Evolutionary conservation across 2,888 invertebrate genomes (phyloP).

Genomic region (Camponotus fellah): DNA sequence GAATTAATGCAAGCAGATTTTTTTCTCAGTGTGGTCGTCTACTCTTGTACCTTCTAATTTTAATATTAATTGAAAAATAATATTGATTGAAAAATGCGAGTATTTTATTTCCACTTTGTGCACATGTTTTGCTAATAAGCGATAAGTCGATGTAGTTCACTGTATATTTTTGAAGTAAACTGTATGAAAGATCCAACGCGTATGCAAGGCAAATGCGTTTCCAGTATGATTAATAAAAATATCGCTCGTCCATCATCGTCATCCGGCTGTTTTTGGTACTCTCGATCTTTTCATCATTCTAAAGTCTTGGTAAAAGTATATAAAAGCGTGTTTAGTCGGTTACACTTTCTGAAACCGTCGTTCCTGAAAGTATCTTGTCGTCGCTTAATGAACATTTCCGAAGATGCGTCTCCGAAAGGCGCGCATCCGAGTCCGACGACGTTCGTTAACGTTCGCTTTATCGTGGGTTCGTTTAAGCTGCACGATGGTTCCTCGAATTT

Average conservation of each 20-base stretch:
- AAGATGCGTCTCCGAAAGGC: background rate
- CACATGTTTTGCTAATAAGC: background rate
- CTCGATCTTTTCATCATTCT: slow-evolving; percentile 12
- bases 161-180: background rate
- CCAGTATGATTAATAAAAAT: slow-evolving; percentile 45
- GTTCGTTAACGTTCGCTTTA: slow-evolving; percentile 54
- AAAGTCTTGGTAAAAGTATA: slow-evolving; percentile 19
- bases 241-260: slow-evolving; percentile 55
- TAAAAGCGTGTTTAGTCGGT: slow-evolving; percentile 35
- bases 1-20: no score
- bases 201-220: slow-evolving; percentile 16
- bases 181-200: slow-evolving; percentile 8
- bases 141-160: background rate
- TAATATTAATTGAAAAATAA: slow-evolving; percentile 10
- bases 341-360: background rate
- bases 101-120: background rate
- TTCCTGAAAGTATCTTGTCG: slow-evolving; percentile 16
- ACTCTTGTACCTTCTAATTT: slow-evolving; percentile 7
- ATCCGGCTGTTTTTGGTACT: slow-evolving; percentile 8
- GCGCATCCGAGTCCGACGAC: slow-evolving; percentile 26
- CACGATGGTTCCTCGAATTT: slow-evolving; percentile 56
- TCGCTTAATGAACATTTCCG: slow-evolving; percentile 41
- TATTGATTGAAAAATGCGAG: slow-evolving; percentile 19
- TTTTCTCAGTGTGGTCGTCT: background rate
- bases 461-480: slow-evolving; percentile 56